Evolutionary conservation across 1,140 invertebrate species (phyloP).

Genomic region (Philaenus spumarius): DNA sequence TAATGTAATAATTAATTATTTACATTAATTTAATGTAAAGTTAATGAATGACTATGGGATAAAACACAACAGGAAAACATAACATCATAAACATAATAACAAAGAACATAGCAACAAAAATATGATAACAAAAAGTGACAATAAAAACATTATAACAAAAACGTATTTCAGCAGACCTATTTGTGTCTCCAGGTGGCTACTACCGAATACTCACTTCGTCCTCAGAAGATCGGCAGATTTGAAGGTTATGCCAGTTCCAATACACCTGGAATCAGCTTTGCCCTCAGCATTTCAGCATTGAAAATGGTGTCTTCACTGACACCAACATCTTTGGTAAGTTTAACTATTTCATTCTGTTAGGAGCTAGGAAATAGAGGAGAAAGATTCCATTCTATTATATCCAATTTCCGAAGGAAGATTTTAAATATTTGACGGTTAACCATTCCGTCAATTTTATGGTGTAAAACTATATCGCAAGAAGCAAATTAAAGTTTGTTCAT

Average conservation of each 20-base stretch:
- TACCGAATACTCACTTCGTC: constrained; percentile 51
- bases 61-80: no score
- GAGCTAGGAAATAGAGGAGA: neutral
- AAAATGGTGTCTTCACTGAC: constrained; percentile 70
- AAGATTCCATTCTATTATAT: neutral
- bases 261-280: constrained; percentile 65
- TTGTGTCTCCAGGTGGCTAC: neutral
- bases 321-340: constrained; percentile 47
- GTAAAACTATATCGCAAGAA: neutral
- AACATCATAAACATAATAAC: no score
- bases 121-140: no score
- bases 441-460: no score
- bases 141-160: no score
- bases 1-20: no score
- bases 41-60: no score
- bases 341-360: neutral
- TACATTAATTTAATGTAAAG: no score
- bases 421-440: neutral
- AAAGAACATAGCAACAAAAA: no score
- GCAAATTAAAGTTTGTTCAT: neutral
- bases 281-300: constrained; percentile 65
- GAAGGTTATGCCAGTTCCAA: constrained; percentile 75
- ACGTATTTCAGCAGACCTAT: no score
- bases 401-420: neutral
- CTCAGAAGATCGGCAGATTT: constrained; percentile 58